A percentile compares a stretch with the other conserved stretches of the same genome.
Conservation (phyloP, 1,140 invertebrate species). For the Glomeris maerens region DNA sequence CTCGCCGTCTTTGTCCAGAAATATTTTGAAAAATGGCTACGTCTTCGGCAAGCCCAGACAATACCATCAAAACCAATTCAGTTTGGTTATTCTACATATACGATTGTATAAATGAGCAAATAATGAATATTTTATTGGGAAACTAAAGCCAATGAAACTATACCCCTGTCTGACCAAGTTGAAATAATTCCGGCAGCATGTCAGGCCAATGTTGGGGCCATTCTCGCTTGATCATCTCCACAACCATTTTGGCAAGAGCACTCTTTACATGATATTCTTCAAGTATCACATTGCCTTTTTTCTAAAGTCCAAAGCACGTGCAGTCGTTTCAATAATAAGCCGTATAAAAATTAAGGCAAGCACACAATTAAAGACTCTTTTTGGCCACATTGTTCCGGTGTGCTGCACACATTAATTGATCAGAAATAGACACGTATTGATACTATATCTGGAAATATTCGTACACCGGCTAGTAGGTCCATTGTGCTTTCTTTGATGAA, state of each 20-base stretch:
- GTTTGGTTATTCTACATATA: conserved; percentile 51
- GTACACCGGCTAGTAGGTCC: conserved; percentile 22
- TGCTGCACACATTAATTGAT: not conserved
- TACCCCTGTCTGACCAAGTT: conserved; percentile 47
- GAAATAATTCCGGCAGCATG: conserved; percentile 55
- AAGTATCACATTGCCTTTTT: no score
- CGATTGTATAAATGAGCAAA: conserved; percentile 8
- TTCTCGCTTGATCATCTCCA: conserved; percentile 87
- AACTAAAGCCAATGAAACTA: not conserved
- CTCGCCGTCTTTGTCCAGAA: conserved; percentile 55
- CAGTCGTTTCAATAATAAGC: no score
- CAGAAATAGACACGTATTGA: not conserved
- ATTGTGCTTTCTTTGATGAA: conserved; percentile 54
- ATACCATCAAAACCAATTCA: conserved; percentile 70
- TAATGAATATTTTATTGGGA: not conserved
- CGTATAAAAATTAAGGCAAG: no score
- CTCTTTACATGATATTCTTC: conserved; percentile 62
- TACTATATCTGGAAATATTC: not conserved
- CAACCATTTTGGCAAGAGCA: conserved; percentile 67
- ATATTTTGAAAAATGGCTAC: conserved; percentile 61
- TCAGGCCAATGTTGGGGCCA: conserved; percentile 93
- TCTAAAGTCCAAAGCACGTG: no score
- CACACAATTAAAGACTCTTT: conserved; percentile 21
- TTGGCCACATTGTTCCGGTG: conserved; percentile 20
- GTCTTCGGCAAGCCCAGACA: conserved; percentile 75